Evolutionary conservation across 2,888 invertebrate genomes (phyloP).

Genomic region (Brenthis daphne): DNA sequence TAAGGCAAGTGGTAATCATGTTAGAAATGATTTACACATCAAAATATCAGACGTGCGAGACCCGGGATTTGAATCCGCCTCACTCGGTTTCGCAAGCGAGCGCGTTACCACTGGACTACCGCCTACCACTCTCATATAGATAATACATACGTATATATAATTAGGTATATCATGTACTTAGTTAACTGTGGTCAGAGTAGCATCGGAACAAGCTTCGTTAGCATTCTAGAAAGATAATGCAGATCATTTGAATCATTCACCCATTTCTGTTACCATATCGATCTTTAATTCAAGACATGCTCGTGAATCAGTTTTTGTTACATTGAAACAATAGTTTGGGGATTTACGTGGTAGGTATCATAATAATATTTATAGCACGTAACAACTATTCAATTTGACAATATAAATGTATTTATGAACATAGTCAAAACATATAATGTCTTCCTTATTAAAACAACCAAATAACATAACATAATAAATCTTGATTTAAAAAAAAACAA

Average conservation of each 20-base stretch:
- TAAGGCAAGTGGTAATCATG: too few relatives aligned
- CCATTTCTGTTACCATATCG: slow-evolving; percentile 4
- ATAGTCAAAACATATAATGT: slow-evolving; percentile 8
- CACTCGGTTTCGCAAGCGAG: too few relatives aligned
- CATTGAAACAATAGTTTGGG: slow-evolving; percentile 17
- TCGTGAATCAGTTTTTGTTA: not conserved
- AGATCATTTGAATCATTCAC: slow-evolving; percentile 9
- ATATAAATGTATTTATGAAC: slow-evolving; percentile 1
- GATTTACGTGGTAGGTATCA: slow-evolving; percentile 2
- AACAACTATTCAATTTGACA: not conserved
- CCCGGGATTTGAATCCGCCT: too few relatives aligned
- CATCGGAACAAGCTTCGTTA: not conserved
- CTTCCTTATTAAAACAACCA: slow-evolving; percentile 21
- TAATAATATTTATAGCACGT: slow-evolving; percentile 24
- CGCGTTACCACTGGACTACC: too few relatives aligned
- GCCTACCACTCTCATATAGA: too few relatives aligned
- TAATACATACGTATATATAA: too few relatives aligned
- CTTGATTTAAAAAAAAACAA: too few relatives aligned
- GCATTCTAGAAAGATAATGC: not conserved
- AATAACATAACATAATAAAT: not conserved
- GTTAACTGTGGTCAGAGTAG: slow-evolving; percentile 7
- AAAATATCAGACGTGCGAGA: too few relatives aligned
- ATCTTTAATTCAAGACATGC: slow-evolving; percentile 13
- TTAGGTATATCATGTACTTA: too few relatives aligned
- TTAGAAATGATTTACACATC: too few relatives aligned